phyloP scores from a whole-genome alignment of 1,140 invertebrate genomes.

The Andricus grossulariae region DNA sequence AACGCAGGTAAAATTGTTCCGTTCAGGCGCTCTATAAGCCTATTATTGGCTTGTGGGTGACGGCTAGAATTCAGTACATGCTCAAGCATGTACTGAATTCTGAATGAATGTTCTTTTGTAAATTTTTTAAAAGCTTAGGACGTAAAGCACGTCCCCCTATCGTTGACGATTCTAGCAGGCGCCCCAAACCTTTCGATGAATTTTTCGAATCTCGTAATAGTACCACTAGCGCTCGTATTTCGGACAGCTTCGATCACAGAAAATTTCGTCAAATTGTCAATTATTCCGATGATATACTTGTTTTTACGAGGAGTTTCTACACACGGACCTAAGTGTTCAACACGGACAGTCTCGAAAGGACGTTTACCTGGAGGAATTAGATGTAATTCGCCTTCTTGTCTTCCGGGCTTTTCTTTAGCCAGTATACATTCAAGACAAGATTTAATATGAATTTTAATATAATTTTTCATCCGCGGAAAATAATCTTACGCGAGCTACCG shows the following conservation, averaged over 20 bases:
- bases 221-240: constrained; percentile 35
- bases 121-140: constrained; percentile 52
- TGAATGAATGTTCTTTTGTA: constrained; percentile 52
- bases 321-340: too few species aligned
- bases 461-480: too few species aligned
- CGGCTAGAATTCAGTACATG: constrained; percentile 59
- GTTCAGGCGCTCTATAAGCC: constrained; percentile 15
- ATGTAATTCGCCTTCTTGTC: too few species aligned
- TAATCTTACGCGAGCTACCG: too few species aligned
- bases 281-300: constrained; percentile 54
- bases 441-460: too few species aligned
- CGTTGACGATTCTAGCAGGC: constrained; percentile 55
- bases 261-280: constrained; percentile 58
- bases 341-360: too few species aligned
- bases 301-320: too few species aligned
- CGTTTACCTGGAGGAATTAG: too few species aligned
- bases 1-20: too few species aligned
- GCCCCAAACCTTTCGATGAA: constrained; percentile 45
- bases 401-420: too few species aligned
- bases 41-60: constrained; percentile 59
- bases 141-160: constrained; percentile 61
- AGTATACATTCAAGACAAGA: too few species aligned
- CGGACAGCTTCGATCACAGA: constrained; percentile 45
- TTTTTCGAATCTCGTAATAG: constrained; percentile 9
- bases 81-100: too few species aligned